These are phyloP conservation scores for Ceyx margarethae DNA, from an alignment of 2,113 vertebrate species.

Conservation along the genomic window DNA sequence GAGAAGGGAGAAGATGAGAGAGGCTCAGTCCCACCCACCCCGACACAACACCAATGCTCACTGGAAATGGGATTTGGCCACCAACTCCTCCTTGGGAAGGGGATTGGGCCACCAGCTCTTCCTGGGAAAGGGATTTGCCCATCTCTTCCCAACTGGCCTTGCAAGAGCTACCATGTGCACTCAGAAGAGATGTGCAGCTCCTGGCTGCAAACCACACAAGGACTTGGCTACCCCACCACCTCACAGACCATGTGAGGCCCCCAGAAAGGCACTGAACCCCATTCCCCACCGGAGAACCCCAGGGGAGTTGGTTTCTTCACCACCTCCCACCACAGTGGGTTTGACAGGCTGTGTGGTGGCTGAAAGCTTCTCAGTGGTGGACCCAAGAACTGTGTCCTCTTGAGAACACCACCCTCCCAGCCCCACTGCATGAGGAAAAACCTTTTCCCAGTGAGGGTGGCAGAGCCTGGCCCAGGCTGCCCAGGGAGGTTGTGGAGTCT, in stretches of 20 bases:
- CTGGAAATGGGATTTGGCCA: background rate
- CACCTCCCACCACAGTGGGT: rapidly evolving
- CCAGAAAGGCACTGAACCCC: rapidly evolving
- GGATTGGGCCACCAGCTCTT: background rate
- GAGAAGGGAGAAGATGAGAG: background rate
- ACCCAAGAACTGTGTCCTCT: rapidly evolving
- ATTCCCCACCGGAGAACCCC: background rate
- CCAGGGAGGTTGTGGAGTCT: too few species aligned
- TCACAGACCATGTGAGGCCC: background rate
- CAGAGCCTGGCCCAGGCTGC: too few species aligned
- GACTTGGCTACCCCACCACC: background rate
- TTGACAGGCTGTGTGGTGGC: rapidly evolving
- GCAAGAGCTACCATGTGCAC: background rate
- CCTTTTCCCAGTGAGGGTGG: too few species aligned
- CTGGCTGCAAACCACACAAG: background rate
- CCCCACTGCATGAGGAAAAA: rapidly evolving
- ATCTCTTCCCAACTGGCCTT: rapidly evolving
- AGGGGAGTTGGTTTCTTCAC: background rate
- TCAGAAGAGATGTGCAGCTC: background rate
- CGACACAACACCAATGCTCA: rapidly evolving
- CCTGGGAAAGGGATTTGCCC: background rate
- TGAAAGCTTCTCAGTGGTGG: background rate
- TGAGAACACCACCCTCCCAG: background rate
- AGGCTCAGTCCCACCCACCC: background rate
- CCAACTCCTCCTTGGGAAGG: background rate